Conservation (phyloP, 2,113 vertebrate genomes). For the Thamnaconus septentrionalis region DNA sequence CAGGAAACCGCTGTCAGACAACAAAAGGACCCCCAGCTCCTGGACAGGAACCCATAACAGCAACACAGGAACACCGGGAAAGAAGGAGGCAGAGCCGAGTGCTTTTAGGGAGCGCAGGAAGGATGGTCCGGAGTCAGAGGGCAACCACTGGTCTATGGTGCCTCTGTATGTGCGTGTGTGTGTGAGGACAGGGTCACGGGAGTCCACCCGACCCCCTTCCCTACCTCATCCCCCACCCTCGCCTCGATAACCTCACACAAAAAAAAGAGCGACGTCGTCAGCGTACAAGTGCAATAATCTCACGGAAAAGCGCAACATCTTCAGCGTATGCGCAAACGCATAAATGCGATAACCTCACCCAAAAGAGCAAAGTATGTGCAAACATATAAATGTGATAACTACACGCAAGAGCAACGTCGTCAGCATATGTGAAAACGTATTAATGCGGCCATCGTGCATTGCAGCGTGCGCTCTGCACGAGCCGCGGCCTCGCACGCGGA, state of each 20-base stretch:
- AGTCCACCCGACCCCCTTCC: slow-evolving; percentile 27
- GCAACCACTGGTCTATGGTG: slow-evolving; percentile 39
- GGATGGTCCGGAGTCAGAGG: slow-evolving; percentile 57
- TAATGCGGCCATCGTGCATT: not conserved
- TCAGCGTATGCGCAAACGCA: too few species aligned
- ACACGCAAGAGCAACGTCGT: too few species aligned
- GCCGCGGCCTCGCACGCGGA: too few species aligned
- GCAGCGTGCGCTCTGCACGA: too few species aligned
- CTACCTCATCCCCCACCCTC: not conserved
- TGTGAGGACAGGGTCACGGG: slow-evolving; percentile 14
- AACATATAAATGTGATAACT: too few species aligned
- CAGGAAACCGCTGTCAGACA: slow-evolving; percentile 64
- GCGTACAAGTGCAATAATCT: slow-evolving; percentile 1
- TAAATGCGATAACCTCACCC: slow-evolving; percentile 32
- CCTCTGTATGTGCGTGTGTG: slow-evolving; percentile 22
- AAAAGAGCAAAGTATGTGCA: not conserved
- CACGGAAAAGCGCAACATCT: too few species aligned
- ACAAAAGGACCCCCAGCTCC: slow-evolving; percentile 60
- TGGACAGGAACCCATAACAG: slow-evolving; percentile 74
- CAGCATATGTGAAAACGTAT: too few species aligned
- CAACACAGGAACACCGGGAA: slow-evolving; percentile 66
- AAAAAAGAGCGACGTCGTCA: slow-evolving; percentile 26
- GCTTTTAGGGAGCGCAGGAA: slow-evolving; percentile 44
- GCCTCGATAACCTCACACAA: slow-evolving; percentile 25
- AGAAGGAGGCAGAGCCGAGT: slow-evolving; percentile 45